These are phyloP conservation scores for Notechis scutatus DNA, from an alignment of 2,113 vertebrate genomes.

Conservation along the genomic window DNA sequence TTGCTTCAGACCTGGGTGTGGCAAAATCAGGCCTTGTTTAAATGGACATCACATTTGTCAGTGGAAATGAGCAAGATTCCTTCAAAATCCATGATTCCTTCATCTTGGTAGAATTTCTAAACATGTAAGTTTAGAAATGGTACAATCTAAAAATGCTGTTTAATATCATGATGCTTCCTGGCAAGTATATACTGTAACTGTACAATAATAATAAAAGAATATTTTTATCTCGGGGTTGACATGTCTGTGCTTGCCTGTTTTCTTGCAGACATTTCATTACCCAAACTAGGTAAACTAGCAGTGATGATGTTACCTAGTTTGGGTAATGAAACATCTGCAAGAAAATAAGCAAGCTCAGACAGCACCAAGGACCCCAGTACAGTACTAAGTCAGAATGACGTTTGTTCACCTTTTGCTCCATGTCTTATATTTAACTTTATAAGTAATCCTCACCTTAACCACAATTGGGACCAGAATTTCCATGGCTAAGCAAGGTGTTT, in stretches of 20 bases:
- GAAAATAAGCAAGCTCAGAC: too few relatives aligned
- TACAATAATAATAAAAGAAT: neutral
- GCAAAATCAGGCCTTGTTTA: constrained; percentile 2
- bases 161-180: constrained; percentile 24
- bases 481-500: neutral
- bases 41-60: neutral
- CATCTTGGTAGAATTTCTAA: neutral
- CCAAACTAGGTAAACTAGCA: too few relatives aligned
- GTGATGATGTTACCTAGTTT: too few relatives aligned
- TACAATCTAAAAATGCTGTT: constrained; percentile 25
- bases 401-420: neutral
- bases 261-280: too few relatives aligned
- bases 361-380: neutral
- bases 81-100: neutral
- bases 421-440: neutral
- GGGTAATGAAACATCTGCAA: too few relatives aligned
- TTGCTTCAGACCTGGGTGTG: neutral
- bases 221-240: too few relatives aligned
- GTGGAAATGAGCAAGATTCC: neutral
- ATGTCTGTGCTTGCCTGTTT: too few relatives aligned
- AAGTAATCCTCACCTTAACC: neutral
- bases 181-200: neutral
- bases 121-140: neutral
- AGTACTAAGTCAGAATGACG: neutral
- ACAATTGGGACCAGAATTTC: neutral